A percentile compares a stretch with the other conserved stretches of the same genome.
phyloP scores from a whole-genome alignment of 2,888 invertebrate species.

The Desoria tigrina region DNA sequence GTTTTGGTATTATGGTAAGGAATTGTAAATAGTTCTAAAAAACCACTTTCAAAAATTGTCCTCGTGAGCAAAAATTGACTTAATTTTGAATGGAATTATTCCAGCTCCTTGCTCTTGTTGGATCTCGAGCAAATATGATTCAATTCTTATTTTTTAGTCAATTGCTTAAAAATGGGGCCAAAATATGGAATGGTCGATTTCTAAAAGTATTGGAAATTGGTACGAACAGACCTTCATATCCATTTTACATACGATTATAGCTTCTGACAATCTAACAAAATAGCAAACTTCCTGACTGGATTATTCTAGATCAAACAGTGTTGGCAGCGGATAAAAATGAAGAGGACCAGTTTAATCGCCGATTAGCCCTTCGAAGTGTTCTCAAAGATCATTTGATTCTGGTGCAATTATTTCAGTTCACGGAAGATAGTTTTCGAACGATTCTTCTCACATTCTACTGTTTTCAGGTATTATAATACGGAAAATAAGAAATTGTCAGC shows the following conservation, averaged over 20 bases:
- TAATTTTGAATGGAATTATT: slow-evolving; percentile 1
- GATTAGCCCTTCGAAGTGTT: slow-evolving; percentile 33
- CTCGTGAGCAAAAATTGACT: too few species aligned
- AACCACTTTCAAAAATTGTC: too few species aligned
- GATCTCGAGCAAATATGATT: slow-evolving; percentile 42
- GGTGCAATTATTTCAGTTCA: slow-evolving; percentile 48
- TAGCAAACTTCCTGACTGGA: too few species aligned
- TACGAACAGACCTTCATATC: not conserved
- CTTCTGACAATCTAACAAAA: too few species aligned
- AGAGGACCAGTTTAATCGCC: slow-evolving; percentile 33
- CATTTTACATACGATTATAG: too few species aligned
- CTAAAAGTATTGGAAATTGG: slow-evolving; percentile 27
- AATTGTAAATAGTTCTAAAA: not conserved
- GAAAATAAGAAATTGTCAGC: too few species aligned
- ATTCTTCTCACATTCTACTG: slow-evolving; percentile 40
- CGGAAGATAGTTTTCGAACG: slow-evolving; percentile 42
- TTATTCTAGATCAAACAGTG: not conserved
- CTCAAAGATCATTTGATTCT: slow-evolving; percentile 49
- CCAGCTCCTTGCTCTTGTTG: slow-evolving; percentile 31
- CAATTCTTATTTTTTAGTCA: slow-evolving; percentile 48
- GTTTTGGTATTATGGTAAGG: slow-evolving; percentile 29
- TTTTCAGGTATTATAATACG: slow-evolving; percentile 34
- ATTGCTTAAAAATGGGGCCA: slow-evolving; percentile 40
- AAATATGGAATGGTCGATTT: slow-evolving; percentile 48
- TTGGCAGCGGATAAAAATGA: slow-evolving; percentile 13